Evolutionary conservation across 2,797 vertebrate genomes (phyloP), one percentile per base, ranked within the genome.

Genomic region (Corythornis leucogaster): DNA sequence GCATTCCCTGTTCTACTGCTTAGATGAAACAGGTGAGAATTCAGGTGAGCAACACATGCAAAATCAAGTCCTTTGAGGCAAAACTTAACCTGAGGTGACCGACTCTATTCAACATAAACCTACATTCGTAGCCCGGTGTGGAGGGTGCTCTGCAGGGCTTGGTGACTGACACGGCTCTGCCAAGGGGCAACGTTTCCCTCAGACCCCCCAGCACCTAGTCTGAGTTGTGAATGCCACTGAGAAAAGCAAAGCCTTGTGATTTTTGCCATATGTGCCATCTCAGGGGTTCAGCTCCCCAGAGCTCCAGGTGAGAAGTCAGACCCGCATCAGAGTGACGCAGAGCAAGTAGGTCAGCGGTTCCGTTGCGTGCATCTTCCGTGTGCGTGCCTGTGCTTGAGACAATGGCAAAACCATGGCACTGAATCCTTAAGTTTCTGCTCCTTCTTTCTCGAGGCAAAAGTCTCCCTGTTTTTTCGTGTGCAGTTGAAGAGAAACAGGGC

Each of bases 341-440:
- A 92, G 61, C 84, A 94, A 96, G 76, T 91, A 96, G 90, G 94
- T 94, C 94, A 92, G 73, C 69, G 18, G 54, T 79, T 93, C 73
- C 10, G 1, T 85, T 69, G 40, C 62, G 28, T 81, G 76, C 76
- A 63, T 94, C 62, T 82, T 57, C 12, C 63, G 53, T 83, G 80
- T 91, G 66, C 45, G 69, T 53, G 6, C 4, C 1, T 30, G 84
- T 2, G 0, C 61, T 68, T 67, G 25, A 85, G 81, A 87, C 80
- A 69, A 85, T 75, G 68, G 53, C 38, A 53, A 91, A 90, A 66
- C 19, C 35, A 3, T 58, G 35, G 26, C 73, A 40, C 64, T 48
- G 80, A 80, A 83, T 89, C 59, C 51, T 81, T 68, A 78, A 80
- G 35, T 87, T 95, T 87, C 53, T 77, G 5, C 53, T 91, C 55